Conservation (phyloP, 2,797 vertebrate genomes). For the Oryzias dopingdopingensis region DNA sequence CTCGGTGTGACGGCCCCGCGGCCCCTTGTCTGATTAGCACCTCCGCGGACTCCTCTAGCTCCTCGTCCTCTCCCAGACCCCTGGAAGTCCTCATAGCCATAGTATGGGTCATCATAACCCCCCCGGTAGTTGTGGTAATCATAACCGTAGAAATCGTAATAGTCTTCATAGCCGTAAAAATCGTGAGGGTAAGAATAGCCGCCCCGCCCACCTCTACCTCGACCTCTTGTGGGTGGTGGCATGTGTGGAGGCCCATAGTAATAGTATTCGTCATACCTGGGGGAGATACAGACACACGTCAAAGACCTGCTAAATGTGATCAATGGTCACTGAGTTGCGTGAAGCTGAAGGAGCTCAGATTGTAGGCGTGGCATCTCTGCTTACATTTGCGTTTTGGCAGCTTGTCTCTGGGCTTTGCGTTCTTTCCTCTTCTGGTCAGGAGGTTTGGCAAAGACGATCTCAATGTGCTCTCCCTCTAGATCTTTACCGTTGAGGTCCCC, state of each 20-base stretch:
- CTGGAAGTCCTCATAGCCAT: slow-evolving; percentile 98
- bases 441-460: slow-evolving; percentile 99
- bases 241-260: slow-evolving; percentile 97
- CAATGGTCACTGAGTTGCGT: background rate
- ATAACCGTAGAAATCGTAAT: slow-evolving; percentile 99
- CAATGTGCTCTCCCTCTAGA: slow-evolving; percentile 96
- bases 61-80: slow-evolving; percentile 92
- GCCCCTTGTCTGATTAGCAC: slow-evolving; percentile 84
- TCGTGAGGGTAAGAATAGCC: slow-evolving; percentile 95
- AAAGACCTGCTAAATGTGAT: slow-evolving; percentile 1
- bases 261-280: slow-evolving; percentile 99
- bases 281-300: slow-evolving; percentile 10
- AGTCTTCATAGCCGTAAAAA: slow-evolving; percentile 98
- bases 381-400: slow-evolving; percentile 98
- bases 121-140: slow-evolving; percentile 99
- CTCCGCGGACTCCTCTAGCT: slow-evolving; percentile 81
- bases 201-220: slow-evolving; percentile 90
- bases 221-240: slow-evolving; percentile 93
- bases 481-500: slow-evolving; percentile 98
- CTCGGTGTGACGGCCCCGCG: slow-evolving; percentile 84
- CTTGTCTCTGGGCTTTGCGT: slow-evolving; percentile 98
- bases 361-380: slow-evolving; percentile 28
- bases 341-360: background rate
- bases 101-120: slow-evolving; percentile 98
- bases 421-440: slow-evolving; percentile 99